A percentile compares a stretch with the other conserved stretches of the same genome.
phyloP scores from a whole-genome alignment of 2,797 vertebrate species.

The Spondyliosoma cantharus region DNA sequence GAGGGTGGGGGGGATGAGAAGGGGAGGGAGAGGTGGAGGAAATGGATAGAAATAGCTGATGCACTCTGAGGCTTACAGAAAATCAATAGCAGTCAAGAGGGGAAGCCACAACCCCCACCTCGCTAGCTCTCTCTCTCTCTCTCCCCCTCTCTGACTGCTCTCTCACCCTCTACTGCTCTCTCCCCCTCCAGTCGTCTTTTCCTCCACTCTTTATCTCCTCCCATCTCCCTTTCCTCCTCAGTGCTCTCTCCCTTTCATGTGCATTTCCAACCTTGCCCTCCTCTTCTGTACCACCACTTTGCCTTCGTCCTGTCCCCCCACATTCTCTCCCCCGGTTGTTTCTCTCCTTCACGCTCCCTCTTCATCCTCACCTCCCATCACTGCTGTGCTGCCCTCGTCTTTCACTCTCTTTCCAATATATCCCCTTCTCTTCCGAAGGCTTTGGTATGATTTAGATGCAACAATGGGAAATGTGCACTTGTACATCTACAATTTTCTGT shows the following conservation, averaged over 20 bases:
- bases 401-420: slow-evolving; percentile 15
- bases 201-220: slow-evolving; percentile 48
- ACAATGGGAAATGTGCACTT: neutral
- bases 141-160: slow-evolving; percentile 30
- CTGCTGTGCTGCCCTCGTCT: slow-evolving; percentile 15
- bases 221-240: slow-evolving; percentile 38
- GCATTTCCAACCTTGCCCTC: slow-evolving; percentile 48
- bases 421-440: neutral
- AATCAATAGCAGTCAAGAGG: slow-evolving; percentile 86
- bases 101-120: slow-evolving; percentile 80
- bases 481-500: neutral
- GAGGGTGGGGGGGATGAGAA: slow-evolving; percentile 34
- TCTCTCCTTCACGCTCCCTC: slow-evolving; percentile 30
- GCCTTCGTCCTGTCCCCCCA: slow-evolving; percentile 24
- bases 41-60: slow-evolving; percentile 87
- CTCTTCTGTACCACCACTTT: slow-evolving; percentile 36
- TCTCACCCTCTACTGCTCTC: slow-evolving; percentile 36
- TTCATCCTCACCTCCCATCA: slow-evolving; percentile 28
- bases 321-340: neutral
- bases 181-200: slow-evolving; percentile 34
- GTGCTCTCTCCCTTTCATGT: slow-evolving; percentile 49
- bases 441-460: slow-evolving; percentile 3
- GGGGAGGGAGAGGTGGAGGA: slow-evolving; percentile 76
- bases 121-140: slow-evolving; percentile 38
- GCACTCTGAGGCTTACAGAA: slow-evolving; percentile 84